A percentile compares a stretch with the other conserved stretches of the same genome.
Evolutionary conservation across 2,888 invertebrate species (phyloP).

Genomic region (Hydrotaea cyrtoneurina): DNA sequence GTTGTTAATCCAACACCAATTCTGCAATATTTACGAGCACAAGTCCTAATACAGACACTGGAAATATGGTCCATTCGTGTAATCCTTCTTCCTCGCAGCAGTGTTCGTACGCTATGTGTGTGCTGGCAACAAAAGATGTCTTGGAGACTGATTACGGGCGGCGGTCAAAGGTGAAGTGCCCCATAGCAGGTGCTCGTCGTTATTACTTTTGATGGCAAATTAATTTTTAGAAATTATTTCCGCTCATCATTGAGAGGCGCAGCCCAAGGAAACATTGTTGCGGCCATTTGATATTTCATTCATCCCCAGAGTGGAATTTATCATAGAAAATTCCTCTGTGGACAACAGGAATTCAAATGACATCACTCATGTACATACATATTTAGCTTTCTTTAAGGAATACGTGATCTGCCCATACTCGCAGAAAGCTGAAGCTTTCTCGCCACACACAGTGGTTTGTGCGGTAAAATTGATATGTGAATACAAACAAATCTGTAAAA

Average conservation of each 20-base stretch:
- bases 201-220: neutral
- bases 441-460: neutral
- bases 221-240: constrained; percentile 20
- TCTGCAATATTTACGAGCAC: constrained; percentile 15
- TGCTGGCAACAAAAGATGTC: neutral
- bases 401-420: constrained; percentile 24
- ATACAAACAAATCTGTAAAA: too few relatives aligned
- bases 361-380: constrained; percentile 43
- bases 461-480: neutral
- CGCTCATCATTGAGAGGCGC: neutral
- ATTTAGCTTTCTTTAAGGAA: constrained; percentile 32
- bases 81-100: constrained; percentile 14
- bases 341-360: neutral
- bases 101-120: neutral
- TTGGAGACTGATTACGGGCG: neutral
- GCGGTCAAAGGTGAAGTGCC: neutral
- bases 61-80: constrained; percentile 2
- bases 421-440: neutral
- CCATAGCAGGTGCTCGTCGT: neutral
- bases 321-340: constrained; percentile 26
- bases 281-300: neutral
- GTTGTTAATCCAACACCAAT: constrained; percentile 25
- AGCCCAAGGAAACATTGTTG: neutral
- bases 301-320: constrained; percentile 32
- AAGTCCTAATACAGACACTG: constrained; percentile 12